phyloP scores from a whole-genome alignment of 2,113 vertebrate species.

The Oreotragus oreotragus region DNA sequence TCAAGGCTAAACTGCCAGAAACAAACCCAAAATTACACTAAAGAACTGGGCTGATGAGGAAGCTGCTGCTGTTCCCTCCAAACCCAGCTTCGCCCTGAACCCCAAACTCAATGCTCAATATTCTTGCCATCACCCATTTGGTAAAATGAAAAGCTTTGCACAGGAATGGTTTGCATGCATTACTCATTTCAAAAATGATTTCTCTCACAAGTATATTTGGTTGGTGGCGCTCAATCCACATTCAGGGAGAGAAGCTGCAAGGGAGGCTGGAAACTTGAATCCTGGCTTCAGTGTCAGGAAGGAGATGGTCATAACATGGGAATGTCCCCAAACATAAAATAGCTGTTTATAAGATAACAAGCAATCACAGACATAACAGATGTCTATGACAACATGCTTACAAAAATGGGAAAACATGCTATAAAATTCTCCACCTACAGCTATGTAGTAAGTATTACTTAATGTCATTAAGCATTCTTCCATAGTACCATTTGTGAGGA shows the following conservation, averaged over 20 bases:
- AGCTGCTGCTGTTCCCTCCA: neutral
- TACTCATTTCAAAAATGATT: neutral
- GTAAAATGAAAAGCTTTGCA: neutral
- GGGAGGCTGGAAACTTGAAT: neutral
- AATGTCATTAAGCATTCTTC: neutral
- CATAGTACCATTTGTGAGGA: neutral
- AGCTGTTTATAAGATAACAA: neutral
- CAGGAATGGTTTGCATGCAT: neutral
- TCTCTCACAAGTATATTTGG: neutral
- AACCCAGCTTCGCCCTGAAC: neutral
- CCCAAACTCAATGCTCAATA: neutral
- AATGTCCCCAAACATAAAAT: neutral
- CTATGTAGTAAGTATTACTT: neutral
- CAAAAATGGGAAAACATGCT: neutral
- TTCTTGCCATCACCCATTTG: neutral
- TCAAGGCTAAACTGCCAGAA: neutral
- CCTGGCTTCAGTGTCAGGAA: neutral
- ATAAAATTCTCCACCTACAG: neutral
- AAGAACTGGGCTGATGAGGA: neutral
- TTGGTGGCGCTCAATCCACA: neutral
- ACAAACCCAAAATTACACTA: neutral
- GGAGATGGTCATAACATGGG: neutral
- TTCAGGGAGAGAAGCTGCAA: neutral
- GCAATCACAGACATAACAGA: neutral
- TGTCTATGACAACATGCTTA: neutral